Base-by-base conservation (phyloP, 2,113 vertebrate species). In the Symphodus melops region DNA sequence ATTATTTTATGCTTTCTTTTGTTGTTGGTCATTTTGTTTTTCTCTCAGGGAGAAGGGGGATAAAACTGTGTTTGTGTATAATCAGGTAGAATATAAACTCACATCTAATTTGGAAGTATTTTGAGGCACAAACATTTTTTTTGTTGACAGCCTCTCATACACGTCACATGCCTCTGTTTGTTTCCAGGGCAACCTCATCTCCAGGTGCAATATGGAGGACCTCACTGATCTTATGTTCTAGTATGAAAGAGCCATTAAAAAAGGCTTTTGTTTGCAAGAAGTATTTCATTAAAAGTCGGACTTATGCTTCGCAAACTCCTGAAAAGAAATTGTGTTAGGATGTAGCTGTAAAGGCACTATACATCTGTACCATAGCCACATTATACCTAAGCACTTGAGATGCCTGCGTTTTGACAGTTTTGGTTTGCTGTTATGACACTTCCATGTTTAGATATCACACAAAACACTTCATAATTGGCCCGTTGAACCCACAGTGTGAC, bases 181-280 rank as follows among this genome's bases (percentile, higher is more conserved):
- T 90, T 91, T 81, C 91, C 88, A 89, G 65, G 85, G 88, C 78
- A 87, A 91, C 85, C 13, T 6, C 8, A 53, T 75, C 83, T 87
- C 84, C 63, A 21, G 36, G 76, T 53, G 21, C 55, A 36, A 36
- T 19, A 57, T 42, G 68, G 52, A 80, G 60, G 70, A 66, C 6
- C 62, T 62, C n/a, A 7, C 37, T 68, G 51, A 71, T 65, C 21
- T 73, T 53, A 59, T 80, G 59, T 68, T 62, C 13, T 44, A 48
- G 16, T 61, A 16, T 77, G 28, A 65, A 68, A 65, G 55, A 36
- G n/a, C 59, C 78, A 84, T 88, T 86, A 87, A 88, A 84, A 71
- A 61, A 68, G 55, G 52, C 28, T 44, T 81, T 73, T 71, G 49
- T 78, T 81, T 62, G 41, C 36, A 72, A 49, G 46, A 57, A 54